These are phyloP conservation scores for Rhinatrema bivittatum DNA, from an alignment of 2,797 vertebrate species.

Conservation along the genomic window DNA sequence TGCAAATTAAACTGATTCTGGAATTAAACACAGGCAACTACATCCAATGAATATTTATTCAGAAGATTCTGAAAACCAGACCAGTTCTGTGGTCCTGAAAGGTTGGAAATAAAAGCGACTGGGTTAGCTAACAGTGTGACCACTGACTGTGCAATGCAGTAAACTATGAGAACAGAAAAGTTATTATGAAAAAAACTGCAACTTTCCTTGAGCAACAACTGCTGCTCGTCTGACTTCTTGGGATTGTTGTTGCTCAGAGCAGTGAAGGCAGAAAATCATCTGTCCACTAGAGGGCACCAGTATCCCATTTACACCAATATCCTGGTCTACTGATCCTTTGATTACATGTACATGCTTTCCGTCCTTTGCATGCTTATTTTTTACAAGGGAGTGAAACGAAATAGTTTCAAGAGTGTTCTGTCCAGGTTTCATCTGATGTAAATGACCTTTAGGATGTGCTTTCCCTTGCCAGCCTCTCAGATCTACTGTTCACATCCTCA, in stretches of 20 bases:
- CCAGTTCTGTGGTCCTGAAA: no score
- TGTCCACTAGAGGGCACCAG: constrained; percentile 37
- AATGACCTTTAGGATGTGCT: no score
- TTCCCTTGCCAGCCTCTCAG: no score
- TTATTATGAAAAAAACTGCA: no score
- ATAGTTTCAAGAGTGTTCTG: constrained; percentile 50
- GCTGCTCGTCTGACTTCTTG: accelerated
- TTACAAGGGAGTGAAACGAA: constrained; percentile 61
- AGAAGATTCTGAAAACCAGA: no score
- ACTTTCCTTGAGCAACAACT: accelerated
- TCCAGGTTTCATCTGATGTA: constrained; percentile 24
- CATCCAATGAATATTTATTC: no score
- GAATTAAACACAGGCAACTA: no score
- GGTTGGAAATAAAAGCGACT: no score
- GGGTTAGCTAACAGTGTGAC: no score
- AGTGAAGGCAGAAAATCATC: accelerated
- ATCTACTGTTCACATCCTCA: no score
- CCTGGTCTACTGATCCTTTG: neutral
- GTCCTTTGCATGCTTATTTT: constrained; percentile 37
- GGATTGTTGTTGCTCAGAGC: accelerated
- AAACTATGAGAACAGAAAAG: no score
- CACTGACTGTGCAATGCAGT: accelerated
- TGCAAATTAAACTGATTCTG: no score
- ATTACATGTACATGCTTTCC: neutral
- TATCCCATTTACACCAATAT: neutral